Evolutionary conservation across 2,888 invertebrate species (phyloP), one percentile per base, ranked within the genome.

Genomic region (Ophraella communa): DNA sequence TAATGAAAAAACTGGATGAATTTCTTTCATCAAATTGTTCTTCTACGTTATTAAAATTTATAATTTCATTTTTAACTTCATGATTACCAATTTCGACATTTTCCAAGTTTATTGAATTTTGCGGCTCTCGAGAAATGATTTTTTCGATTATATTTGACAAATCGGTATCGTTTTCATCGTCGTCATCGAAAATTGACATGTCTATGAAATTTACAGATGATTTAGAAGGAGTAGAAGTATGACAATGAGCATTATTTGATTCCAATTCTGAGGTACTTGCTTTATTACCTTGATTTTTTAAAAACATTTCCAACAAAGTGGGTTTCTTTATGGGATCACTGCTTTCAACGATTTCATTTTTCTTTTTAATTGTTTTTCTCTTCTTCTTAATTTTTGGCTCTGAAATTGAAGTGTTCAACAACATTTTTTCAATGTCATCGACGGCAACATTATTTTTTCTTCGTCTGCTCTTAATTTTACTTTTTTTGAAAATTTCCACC

Each of bases 401-500:
- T 7, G 74, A 66, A n/a, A 77, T 71, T 0, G 78, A 79, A 23
- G 73, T 74, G 53, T 78, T 76, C 20, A 66, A 63, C 56, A 77
- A 57, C 47, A 73, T 64, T 7, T 73, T 65, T 17, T 64, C 67
- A 49, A 74, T 62, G 51, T 73, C 64, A 33, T 73, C 74, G 4
- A 73, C 52, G 47, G 55, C 23, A 55, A 54, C 71, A 21, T 64
- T 70, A 60, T 73, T 76, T 51, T 72, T 69, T 49, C 73, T 76
- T 54, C 75, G 69, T 67, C 73, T 78, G 8, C 67, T 61, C 81
- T 84, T 71, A 66, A 77, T 84, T 79, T 88, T 86, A 65, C 87
- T 85, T 27, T 84, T 82, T 66, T 85, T 85, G 69, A 88, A 84
- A 72, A 77, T 77, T 51, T 86, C 82, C 0, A 90, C 90, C 61